Evolutionary conservation across 2,113 vertebrate species (phyloP).

Genomic region (Cepphus grylle): DNA sequence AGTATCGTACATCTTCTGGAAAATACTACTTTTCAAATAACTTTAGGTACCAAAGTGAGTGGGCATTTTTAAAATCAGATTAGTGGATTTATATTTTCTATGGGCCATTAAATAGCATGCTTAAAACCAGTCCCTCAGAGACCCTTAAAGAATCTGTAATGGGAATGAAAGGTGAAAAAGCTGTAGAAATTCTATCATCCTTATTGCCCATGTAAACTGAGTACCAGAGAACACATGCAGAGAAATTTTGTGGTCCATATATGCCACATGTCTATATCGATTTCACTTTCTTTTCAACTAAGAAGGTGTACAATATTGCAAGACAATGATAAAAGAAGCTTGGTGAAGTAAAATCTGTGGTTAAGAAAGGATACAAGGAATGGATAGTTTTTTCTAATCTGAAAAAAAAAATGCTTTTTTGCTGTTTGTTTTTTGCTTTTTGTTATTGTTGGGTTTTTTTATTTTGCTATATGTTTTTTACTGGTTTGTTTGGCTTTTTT

Average conservation of each 20-base stretch:
- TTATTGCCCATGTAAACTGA: background rate
- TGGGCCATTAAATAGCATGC: background rate
- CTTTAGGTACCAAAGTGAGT: background rate
- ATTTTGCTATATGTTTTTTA: background rate
- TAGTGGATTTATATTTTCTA: background rate
- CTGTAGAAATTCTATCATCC: background rate
- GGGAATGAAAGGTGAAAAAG: background rate
- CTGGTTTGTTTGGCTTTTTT: background rate
- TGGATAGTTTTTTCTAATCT: background rate
- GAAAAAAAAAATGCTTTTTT: background rate
- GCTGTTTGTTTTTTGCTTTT: background rate
- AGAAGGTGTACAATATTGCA: background rate
- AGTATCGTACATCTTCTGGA: background rate
- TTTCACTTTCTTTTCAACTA: background rate
- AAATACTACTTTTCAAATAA: background rate
- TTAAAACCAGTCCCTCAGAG: background rate
- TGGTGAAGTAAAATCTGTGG: background rate
- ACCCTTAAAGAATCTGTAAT: background rate
- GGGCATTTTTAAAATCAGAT: background rate
- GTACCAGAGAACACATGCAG: background rate
- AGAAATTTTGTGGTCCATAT: background rate
- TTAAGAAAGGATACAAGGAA: background rate
- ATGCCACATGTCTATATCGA: background rate
- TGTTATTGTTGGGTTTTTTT: background rate
- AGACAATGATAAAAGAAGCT: background rate